These are phyloP conservation scores for Chromobotia macracanthus DNA, from an alignment of 2,797 vertebrate species.

Conservation along the genomic window DNA sequence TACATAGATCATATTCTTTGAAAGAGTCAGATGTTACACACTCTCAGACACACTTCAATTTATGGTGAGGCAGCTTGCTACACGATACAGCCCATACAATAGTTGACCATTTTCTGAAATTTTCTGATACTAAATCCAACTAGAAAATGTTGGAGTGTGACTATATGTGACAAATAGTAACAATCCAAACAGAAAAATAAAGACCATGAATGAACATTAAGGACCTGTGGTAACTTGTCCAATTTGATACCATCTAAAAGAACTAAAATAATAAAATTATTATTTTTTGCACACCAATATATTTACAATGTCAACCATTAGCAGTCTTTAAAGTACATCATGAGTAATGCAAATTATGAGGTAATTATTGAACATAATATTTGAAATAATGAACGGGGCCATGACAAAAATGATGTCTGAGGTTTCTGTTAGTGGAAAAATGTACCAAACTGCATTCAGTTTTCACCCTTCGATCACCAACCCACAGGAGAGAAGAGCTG, in stretches of 20 bases:
- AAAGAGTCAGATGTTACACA: slow-evolving; percentile 17
- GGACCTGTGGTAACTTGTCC: slow-evolving; percentile 51
- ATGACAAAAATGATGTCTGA: slow-evolving; percentile 1
- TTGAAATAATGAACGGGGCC: slow-evolving; percentile 40
- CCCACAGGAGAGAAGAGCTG: slow-evolving; percentile 14
- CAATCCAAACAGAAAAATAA: slow-evolving; percentile 12
- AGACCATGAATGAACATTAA: slow-evolving; percentile 27
- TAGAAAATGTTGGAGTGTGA: slow-evolving; percentile 2
- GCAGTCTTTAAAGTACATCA: slow-evolving; percentile 56
- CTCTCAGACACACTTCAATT: slow-evolving; percentile 29
- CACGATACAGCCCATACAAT: slow-evolving; percentile 8
- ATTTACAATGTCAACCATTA: slow-evolving; percentile 55
- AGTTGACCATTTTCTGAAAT: not conserved
- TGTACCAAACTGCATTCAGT: slow-evolving; percentile 36
- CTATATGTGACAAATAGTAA: not conserved
- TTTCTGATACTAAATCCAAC: not conserved
- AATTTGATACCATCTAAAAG: slow-evolving; percentile 53
- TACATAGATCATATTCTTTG: not conserved
- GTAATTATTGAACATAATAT: slow-evolving; percentile 57
- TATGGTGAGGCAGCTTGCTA: slow-evolving; percentile 20
- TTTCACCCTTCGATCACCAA: slow-evolving; percentile 22
- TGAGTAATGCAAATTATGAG: slow-evolving; percentile 56
- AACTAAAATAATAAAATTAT: slow-evolving; percentile 44
- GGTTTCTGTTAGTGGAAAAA: slow-evolving; percentile 40
- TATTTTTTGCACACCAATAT: slow-evolving; percentile 53